These are phyloP conservation scores for Muraenolepis orangiensis DNA, from an alignment of 2,797 vertebrate genomes.

Conservation along the genomic window DNA sequence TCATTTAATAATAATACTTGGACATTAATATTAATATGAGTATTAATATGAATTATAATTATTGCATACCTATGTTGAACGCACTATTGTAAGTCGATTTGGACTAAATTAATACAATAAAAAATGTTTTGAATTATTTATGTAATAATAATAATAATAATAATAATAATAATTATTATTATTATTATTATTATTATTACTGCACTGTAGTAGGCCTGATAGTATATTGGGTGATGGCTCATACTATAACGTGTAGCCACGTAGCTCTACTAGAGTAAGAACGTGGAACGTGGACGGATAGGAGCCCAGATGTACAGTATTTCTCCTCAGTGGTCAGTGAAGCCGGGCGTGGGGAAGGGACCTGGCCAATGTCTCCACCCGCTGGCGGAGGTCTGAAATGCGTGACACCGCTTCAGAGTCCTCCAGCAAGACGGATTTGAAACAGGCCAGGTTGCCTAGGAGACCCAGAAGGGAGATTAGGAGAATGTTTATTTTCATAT, in stretches of 20 bases:
- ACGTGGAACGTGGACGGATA: background rate
- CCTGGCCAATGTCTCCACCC: constrained; percentile 82
- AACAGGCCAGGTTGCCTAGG: constrained; percentile 77
- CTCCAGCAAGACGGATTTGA: constrained; percentile 73
- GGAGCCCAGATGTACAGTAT: background rate
- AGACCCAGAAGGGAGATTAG: background rate
- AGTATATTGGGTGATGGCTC: background rate
- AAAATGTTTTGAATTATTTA: too few species aligned
- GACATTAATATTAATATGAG: too few species aligned
- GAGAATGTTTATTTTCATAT: background rate
- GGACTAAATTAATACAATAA: too few species aligned
- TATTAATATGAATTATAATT: too few species aligned
- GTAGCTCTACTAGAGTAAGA: background rate
- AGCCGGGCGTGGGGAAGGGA: constrained; percentile 86
- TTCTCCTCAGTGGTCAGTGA: constrained; percentile 55
- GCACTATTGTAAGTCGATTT: too few species aligned
- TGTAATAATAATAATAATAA: too few species aligned
- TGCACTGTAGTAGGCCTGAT: background rate
- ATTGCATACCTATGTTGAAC: too few species aligned
- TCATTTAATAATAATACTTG: too few species aligned
- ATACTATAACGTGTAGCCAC: background rate
- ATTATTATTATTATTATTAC: background rate
- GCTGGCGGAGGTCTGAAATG: constrained; percentile 71
- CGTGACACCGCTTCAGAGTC: constrained; percentile 44
- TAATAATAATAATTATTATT: background rate